phyloP scores from a whole-genome alignment of 2,113 vertebrate genomes.

The Parotia lawesii region DNA sequence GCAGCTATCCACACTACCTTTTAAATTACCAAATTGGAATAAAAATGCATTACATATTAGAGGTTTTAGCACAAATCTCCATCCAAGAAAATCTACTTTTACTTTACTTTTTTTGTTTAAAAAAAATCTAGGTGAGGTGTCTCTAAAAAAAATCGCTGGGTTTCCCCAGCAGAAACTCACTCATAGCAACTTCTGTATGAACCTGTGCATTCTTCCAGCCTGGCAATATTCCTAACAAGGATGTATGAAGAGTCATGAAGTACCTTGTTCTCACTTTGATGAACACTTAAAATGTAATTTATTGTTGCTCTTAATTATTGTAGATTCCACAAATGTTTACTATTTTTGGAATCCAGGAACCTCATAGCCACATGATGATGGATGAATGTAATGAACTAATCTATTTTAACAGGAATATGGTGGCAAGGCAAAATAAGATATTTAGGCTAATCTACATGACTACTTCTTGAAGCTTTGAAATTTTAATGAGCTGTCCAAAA shows the following conservation, averaged over 20 bases:
- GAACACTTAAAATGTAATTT: constrained; percentile 68
- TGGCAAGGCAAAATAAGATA: constrained; percentile 62
- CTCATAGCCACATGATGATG: constrained; percentile 64
- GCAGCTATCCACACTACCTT: background rate
- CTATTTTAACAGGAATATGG: constrained; percentile 57
- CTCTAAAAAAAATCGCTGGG: background rate
- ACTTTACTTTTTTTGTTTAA: background rate
- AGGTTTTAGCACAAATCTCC: background rate
- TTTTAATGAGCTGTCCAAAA: constrained; percentile 66
- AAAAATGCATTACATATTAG: background rate
- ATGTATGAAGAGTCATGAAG: constrained; percentile 23
- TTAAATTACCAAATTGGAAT: background rate
- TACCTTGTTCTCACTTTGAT: constrained; percentile 65
- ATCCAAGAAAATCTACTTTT: background rate
- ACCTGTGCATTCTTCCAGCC: background rate
- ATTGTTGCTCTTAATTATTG: constrained; percentile 70
- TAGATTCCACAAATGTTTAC: constrained; percentile 66
- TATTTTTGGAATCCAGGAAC: constrained; percentile 59
- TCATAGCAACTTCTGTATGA: background rate
- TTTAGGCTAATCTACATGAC: constrained; percentile 56
- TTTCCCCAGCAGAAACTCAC: background rate
- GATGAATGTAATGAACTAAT: constrained; percentile 59
- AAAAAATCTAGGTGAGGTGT: background rate
- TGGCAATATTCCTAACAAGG: constrained; percentile 56
- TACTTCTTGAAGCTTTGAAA: constrained; percentile 59